phyloP scores from a whole-genome alignment of 2,113 vertebrate species.

The Brachypodius melanocephalos region DNA sequence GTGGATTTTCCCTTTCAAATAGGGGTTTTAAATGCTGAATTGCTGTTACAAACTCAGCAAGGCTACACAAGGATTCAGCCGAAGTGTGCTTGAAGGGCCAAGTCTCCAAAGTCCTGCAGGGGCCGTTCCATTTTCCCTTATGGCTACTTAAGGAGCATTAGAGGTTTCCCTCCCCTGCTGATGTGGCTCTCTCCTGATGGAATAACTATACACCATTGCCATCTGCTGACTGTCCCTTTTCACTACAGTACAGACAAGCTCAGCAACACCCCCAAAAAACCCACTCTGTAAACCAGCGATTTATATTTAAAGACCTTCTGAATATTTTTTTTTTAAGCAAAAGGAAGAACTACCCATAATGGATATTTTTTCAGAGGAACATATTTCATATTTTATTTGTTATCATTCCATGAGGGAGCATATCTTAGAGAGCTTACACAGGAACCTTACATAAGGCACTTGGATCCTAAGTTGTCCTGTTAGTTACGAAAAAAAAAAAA shows the following conservation, averaged over 20 bases:
- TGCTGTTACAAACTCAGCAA: background rate
- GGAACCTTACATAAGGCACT: background rate
- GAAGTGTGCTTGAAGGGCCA: background rate
- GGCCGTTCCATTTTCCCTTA: background rate
- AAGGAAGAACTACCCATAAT: background rate
- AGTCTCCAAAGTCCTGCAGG: background rate
- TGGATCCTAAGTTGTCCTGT: background rate
- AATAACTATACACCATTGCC: conserved; percentile 28
- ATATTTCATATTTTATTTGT: background rate
- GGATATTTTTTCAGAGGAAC: background rate
- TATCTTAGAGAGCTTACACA: rapidly evolving
- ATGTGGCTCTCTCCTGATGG: background rate
- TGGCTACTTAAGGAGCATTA: background rate
- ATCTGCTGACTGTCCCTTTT: background rate
- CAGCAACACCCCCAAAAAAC: rapidly evolving
- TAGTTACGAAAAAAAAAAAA: background rate
- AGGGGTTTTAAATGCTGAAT: background rate
- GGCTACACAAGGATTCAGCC: background rate
- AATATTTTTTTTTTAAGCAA: background rate
- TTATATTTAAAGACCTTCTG: background rate
- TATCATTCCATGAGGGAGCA: background rate
- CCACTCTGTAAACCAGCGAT: background rate
- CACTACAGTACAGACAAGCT: background rate
- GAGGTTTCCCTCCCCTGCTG: background rate
- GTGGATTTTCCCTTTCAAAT: background rate